Conservation (phyloP, 2,888 invertebrate species). For the Conops quadrifasciatus region DNA sequence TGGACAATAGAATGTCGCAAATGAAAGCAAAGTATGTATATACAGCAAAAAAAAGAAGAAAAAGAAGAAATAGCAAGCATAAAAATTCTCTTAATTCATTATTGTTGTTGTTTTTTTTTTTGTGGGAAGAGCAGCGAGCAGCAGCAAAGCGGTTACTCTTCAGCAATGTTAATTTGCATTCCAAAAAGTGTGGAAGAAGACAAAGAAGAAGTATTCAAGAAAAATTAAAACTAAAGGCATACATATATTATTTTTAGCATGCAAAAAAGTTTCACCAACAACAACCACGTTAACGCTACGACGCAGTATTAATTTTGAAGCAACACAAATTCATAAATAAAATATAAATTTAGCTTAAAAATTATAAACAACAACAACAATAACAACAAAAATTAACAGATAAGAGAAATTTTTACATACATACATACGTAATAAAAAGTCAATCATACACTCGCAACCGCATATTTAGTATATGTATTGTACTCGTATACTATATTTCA, state of each 20-base stretch:
- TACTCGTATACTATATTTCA: too few species aligned
- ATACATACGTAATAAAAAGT: too few species aligned
- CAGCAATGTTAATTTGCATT: slow-evolving; percentile 34
- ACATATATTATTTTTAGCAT: too few species aligned
- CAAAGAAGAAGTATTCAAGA: background rate
- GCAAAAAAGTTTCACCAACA: too few species aligned
- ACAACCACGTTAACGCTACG: too few species aligned
- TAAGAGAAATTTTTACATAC: slow-evolving; percentile 11
- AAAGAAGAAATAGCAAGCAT: background rate
- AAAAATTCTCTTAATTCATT: slow-evolving; percentile 29
- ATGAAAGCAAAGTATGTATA: background rate
- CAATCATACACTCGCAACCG: too few species aligned
- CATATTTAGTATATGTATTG: background rate
- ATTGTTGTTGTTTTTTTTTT: slow-evolving; percentile 33
- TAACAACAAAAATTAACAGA: background rate
- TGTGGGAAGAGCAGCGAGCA: background rate
- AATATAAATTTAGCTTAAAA: too few species aligned
- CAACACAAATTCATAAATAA: too few species aligned
- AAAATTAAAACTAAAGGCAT: too few species aligned
- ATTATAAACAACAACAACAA: background rate
- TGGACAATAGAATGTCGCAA: slow-evolving; percentile 19
- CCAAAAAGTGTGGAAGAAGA: background rate
- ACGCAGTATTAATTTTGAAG: too few species aligned
- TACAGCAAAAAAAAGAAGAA: slow-evolving; percentile 7
- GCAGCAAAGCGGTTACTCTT: slow-evolving; percentile 25